Evolutionary conservation across 2,797 vertebrate species (phyloP), one percentile per base, ranked within the genome.

Genomic region (Sebastes oblongus): DNA sequence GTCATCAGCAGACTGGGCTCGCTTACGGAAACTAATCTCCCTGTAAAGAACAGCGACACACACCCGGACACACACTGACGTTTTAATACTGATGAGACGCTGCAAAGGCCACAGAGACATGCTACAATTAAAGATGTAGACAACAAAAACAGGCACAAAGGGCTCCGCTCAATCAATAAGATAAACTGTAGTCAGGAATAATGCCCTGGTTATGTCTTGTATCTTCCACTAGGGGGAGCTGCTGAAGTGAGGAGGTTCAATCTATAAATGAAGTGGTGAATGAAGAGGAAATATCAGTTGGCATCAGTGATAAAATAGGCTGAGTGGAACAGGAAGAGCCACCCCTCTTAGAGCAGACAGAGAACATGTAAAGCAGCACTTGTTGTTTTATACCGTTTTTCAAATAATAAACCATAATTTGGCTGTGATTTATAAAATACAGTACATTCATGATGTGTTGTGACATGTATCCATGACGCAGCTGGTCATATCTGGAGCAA

Each of bases 1-100:
- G 18, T 96, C 95, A n/a, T 96, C 96, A 10, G 95, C 95, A 60
- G 96, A 96, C 90, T 95, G 95, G 85, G 94, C 93, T 9, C 95
- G 92, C 81, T 93, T 95, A 93, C 92, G 95, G 86, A 96, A 95
- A 86, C 87, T 94, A 92, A 95, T 64, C 89, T 96, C 96, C 94
- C 96, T 96, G 94, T 14, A 81, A 89, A 91, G 77, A 81, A 91
- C 78, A 87, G 82, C 66, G 55, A 75, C 36, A 73, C 64, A 82
- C 59, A 34, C 30, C 4, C 46, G 34, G 3, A 32, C 2, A 87
- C 76, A 84, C 58, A 77, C 77, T 77, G 32, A 65, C 2, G 46
- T 11, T 65, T 74, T 22, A 76, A 42, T 14, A 22, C 20, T 10
- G 58, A 64, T 12, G 27, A 42, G 56, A 39, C 4, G 52, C 61